Evolutionary conservation across 30 jellyfish, hydroid and myxozoan genomes (phyloP).

Genomic region (Pelagia noctiluca): DNA sequence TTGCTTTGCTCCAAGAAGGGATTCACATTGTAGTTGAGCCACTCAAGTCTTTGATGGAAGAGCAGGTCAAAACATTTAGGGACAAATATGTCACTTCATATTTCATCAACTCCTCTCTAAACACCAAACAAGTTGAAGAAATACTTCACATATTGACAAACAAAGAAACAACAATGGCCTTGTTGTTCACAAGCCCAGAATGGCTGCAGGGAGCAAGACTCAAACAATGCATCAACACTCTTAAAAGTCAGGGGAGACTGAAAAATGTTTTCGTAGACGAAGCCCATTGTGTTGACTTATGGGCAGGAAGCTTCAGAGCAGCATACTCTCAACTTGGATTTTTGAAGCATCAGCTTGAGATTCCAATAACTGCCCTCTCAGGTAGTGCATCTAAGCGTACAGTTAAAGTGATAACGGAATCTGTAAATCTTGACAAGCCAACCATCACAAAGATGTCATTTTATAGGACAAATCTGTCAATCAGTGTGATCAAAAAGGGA

Average conservation of each 20-base stretch:
- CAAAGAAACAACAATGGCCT: neutral
- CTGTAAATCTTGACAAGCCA: neutral
- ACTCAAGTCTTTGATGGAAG: conserved; percentile 13
- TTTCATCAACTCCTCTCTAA: conserved; percentile 4
- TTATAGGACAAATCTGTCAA: neutral
- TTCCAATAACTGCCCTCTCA: neutral
- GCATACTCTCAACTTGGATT: neutral
- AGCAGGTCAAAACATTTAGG: neutral
- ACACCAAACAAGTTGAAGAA: neutral
- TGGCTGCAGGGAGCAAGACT: neutral
- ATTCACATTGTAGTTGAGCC: conserved; percentile 2
- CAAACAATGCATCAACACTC: neutral
- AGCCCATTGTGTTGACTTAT: neutral
- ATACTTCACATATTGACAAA: neutral
- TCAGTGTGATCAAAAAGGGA: neutral
- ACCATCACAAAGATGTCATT: neutral
- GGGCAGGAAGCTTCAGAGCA: neutral
- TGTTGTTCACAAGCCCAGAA: neutral
- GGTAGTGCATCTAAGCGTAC: neutral
- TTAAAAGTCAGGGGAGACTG: neutral
- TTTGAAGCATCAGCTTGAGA: neutral
- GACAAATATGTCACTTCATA: neutral
- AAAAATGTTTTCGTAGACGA: neutral
- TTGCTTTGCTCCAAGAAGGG: neutral
- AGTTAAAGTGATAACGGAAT: no score